A percentile compares a stretch with the other conserved stretches of the same genome.
phyloP scores from a whole-genome alignment of 2,113 vertebrate genomes.

The Callaeas wilsoni region DNA sequence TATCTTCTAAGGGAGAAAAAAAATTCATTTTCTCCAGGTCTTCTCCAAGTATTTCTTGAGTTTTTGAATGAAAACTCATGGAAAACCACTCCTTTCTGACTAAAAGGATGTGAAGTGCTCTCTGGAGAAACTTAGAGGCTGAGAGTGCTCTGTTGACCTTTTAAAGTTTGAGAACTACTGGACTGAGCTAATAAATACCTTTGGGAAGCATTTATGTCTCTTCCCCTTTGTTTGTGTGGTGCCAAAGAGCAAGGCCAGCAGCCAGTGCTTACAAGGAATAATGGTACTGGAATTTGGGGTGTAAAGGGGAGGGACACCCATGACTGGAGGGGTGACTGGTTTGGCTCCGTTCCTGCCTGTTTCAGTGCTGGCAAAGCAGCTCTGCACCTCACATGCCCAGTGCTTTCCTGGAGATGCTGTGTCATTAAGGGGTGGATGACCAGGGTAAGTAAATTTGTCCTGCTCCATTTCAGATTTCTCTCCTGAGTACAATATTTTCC shows the following conservation, averaged over 20 bases:
- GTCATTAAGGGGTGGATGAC: background rate
- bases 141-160: background rate
- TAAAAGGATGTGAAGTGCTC: background rate
- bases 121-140: background rate
- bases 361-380: background rate
- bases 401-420: background rate
- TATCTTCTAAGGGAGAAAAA: background rate
- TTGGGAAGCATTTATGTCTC: background rate
- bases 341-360: background rate
- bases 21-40: rapidly evolving
- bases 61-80: background rate
- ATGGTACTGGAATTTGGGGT: background rate
- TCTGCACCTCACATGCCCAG: rapidly evolving
- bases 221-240: background rate
- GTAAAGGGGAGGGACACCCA: background rate
- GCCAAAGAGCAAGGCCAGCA: background rate
- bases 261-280: background rate
- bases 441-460: background rate
- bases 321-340: background rate
- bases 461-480: background rate
- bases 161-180: background rate
- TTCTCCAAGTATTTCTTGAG: background rate
- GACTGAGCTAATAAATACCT: background rate
- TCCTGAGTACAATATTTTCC: background rate
- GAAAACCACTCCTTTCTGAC: background rate